Evolutionary conservation across 1,140 invertebrate genomes (phyloP).

Genomic region (Linepithema humile): DNA sequence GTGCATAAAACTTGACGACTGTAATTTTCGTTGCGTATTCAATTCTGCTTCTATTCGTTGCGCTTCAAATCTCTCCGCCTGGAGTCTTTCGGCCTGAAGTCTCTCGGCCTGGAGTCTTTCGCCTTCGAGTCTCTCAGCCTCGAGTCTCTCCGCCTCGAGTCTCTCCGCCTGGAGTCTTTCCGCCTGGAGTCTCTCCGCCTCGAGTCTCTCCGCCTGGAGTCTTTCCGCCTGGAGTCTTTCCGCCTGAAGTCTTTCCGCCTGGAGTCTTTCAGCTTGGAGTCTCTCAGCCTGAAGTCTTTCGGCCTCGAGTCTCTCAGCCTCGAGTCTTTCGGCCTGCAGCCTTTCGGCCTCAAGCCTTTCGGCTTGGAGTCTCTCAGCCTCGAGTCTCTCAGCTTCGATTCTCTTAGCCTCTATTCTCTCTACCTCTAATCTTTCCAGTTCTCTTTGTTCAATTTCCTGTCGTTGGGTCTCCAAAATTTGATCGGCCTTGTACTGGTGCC

Average conservation of each 20-base stretch:
- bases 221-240: too few species aligned
- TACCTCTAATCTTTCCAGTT: slow-evolving; percentile 66
- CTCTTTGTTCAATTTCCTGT: slow-evolving; percentile 64
- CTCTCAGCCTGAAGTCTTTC: slow-evolving; percentile 67
- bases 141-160: slow-evolving; percentile 24
- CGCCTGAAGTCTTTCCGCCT: too few species aligned
- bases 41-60: slow-evolving; percentile 76
- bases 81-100: slow-evolving; percentile 64
- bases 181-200: too few species aligned
- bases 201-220: too few species aligned
- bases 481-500: slow-evolving; percentile 62
- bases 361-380: slow-evolving; percentile 63
- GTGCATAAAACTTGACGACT: slow-evolving; percentile 75
- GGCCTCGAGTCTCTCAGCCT: slow-evolving; percentile 71
- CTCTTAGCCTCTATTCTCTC: slow-evolving; percentile 69
- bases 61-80: slow-evolving; percentile 70
- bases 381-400: slow-evolving; percentile 69
- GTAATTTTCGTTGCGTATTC: slow-evolving; percentile 76
- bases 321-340: slow-evolving; percentile 66
- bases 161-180: slow-evolving; percentile 67
- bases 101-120: slow-evolving; percentile 70
- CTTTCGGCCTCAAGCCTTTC: slow-evolving; percentile 69
- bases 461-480: slow-evolving; percentile 71
- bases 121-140: slow-evolving; percentile 68
- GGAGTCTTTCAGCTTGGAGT: slow-evolving; percentile 70